These are phyloP conservation scores for Zaprionus kolodkinae DNA, from an alignment of 1,140 invertebrate species.

Conservation along the genomic window DNA sequence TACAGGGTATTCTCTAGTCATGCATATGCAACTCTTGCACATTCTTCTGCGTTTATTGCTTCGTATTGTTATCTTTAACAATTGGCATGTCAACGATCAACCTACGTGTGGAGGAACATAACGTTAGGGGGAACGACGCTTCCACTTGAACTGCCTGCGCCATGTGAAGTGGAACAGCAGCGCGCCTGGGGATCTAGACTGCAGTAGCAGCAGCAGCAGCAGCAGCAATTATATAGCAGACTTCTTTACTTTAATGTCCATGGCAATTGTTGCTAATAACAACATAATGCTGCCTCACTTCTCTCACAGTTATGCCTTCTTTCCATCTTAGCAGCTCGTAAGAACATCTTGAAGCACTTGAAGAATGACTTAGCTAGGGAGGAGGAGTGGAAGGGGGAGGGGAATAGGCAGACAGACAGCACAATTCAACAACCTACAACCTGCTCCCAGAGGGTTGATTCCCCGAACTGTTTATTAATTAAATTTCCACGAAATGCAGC, in stretches of 20 bases:
- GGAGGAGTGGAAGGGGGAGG: too few relatives aligned
- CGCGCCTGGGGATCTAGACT: not conserved
- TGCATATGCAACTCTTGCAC: not conserved
- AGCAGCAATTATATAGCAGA: slow-evolving; percentile 13
- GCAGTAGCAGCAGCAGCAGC: not conserved
- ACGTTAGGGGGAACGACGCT: not conserved
- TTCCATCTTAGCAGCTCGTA: not conserved
- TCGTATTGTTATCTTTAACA: slow-evolving; percentile 33
- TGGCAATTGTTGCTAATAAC: slow-evolving; percentile 33
- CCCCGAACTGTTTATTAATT: slow-evolving; percentile 17
- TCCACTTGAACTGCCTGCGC: slow-evolving; percentile 27
- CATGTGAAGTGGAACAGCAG: slow-evolving; percentile 35
- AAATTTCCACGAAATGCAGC: slow-evolving; percentile 36
- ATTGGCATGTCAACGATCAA: slow-evolving; percentile 47
- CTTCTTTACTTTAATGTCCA: not conserved
- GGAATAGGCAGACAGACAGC: too few relatives aligned
- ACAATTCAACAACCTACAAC: too few relatives aligned
- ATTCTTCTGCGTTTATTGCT: not conserved
- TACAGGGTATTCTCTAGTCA: not conserved
- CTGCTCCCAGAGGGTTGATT: too few relatives aligned
- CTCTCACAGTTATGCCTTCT: not conserved
- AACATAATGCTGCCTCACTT: slow-evolving; percentile 10
- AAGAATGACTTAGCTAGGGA: too few relatives aligned
- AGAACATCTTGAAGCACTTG: not conserved
- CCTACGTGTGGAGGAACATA: not conserved